Base-by-base conservation (phyloP, 2,797 vertebrate species). In the Parambassis ranga region DNA sequence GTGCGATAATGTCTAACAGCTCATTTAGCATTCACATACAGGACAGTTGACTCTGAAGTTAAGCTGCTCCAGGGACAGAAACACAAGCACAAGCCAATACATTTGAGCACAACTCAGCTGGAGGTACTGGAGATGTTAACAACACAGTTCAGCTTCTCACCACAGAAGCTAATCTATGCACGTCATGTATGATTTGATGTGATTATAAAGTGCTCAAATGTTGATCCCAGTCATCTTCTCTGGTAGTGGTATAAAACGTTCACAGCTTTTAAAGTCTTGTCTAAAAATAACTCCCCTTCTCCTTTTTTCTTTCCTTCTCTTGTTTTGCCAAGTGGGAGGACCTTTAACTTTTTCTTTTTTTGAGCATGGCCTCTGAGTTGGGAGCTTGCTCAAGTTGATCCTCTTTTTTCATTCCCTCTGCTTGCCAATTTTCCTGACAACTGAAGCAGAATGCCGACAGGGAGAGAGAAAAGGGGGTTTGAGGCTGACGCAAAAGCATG, bases 391-490 rank as follows among this genome's bases (percentile, higher is more conserved):
- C 78, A 72, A 86, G 76, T 85, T 87, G 78, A 87, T 83, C 83
- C 74, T 38, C 58, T 71, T 75, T 74, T 80, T 75, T 85, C 73
- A 62, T 75, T 74, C 65, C 56, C 66, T 18, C 64, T 30, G 81
- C 74, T 76, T 77, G 85, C 76, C 88, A 90, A 89, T 92, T 90
- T 89, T 89, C 86, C 85, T 87, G 86, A 89, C 89, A 91, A 90
- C 62, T 87, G 86, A 89, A 89, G 86, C 81, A 82, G 86, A 89
- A 84, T 90, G 77, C 78, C 75, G 80, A 75, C 76, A 43, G 68
- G 65, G 52, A 35, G 57, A 55, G 59, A 55, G 60, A 75, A 67
- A 68, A 30, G 43, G 53, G 62, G 60, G 69, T 47, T 67, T n/a
- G 37, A 50, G 64, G 73, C 68, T 80, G 78, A 81, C 50, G 64